These are phyloP conservation scores for Thymelicus sylvestris DNA, from an alignment of 2,888 invertebrate genomes.

Conservation along the genomic window DNA sequence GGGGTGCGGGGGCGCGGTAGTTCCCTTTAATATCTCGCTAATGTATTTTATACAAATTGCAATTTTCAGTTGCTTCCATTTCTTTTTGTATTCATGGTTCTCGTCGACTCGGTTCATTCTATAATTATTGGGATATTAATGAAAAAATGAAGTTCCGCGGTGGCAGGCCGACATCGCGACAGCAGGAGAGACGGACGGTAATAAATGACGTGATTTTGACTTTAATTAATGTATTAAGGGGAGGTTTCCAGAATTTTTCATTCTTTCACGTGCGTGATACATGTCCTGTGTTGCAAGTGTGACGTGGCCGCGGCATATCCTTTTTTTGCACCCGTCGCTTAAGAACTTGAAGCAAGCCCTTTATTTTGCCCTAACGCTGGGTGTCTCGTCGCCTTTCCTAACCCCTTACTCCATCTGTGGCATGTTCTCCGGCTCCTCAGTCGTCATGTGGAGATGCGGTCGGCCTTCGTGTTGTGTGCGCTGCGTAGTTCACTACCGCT, in stretches of 20 bases:
- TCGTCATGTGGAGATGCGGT: too few species aligned
- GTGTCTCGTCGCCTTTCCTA: too few species aligned
- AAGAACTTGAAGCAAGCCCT: too few species aligned
- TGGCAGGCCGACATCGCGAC: slow-evolving; percentile 43
- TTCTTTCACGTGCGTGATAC: not conserved
- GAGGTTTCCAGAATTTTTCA: not conserved
- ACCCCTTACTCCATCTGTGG: too few species aligned
- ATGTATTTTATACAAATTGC: not conserved
- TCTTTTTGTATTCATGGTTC: slow-evolving; percentile 15
- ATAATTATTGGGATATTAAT: slow-evolving; percentile 46
- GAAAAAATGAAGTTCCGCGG: slow-evolving; percentile 41
- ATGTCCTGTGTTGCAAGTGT: too few species aligned
- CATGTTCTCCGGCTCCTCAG: too few species aligned
- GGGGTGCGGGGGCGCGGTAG: too few species aligned
- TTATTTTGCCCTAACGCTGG: too few species aligned
- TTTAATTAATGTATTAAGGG: slow-evolving; percentile 48
- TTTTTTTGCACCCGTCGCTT: too few species aligned
- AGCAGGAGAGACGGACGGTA: slow-evolving; percentile 42
- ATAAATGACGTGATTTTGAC: slow-evolving; percentile 47
- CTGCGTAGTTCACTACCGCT: too few species aligned
- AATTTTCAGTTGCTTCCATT: slow-evolving; percentile 22
- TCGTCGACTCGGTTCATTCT: slow-evolving; percentile 17
- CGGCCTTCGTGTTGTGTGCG: too few species aligned
- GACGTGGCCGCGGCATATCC: too few species aligned
- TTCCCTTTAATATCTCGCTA: not conserved